phyloP scores from a whole-genome alignment of 2,113 vertebrate genomes.

The Pollimyrus isidori region DNA sequence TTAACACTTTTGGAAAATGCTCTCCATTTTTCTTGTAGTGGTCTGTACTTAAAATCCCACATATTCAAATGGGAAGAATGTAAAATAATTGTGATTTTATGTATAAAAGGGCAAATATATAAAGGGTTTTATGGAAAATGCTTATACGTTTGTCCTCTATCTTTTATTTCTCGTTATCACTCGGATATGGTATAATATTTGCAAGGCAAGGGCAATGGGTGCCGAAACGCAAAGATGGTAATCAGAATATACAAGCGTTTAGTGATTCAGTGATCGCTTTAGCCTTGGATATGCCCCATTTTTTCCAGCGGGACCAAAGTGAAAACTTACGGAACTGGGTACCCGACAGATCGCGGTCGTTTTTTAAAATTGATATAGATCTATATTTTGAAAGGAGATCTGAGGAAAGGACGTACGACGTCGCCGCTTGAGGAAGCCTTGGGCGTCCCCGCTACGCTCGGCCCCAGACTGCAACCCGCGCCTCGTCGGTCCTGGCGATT shows the following conservation, averaged over 20 bases:
- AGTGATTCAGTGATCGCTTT: background rate
- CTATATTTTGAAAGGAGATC: background rate
- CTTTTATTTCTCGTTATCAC: background rate
- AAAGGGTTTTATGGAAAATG: background rate
- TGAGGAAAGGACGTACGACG: background rate
- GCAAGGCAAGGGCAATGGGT: background rate
- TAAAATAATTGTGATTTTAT: slow-evolving; percentile 20
- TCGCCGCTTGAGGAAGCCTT: background rate
- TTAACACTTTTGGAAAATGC: background rate
- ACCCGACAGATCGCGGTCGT: background rate
- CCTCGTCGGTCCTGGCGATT: too few relatives aligned
- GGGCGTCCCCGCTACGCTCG: background rate
- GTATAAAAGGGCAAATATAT: slow-evolving; percentile 7
- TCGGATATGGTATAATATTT: background rate
- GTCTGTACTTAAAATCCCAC: background rate
- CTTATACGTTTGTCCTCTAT: background rate
- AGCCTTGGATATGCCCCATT: background rate
- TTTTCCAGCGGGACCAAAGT: background rate
- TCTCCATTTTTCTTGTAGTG: background rate
- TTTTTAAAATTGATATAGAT: background rate
- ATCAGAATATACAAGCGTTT: background rate
- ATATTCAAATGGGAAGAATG: slow-evolving; percentile 4
- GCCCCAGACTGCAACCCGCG: background rate
- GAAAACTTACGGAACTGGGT: background rate
- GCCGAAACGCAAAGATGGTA: background rate